These are phyloP conservation scores for Drosophila aldrichi DNA, from an alignment of 2,888 invertebrate species.

Conservation along the genomic window DNA sequence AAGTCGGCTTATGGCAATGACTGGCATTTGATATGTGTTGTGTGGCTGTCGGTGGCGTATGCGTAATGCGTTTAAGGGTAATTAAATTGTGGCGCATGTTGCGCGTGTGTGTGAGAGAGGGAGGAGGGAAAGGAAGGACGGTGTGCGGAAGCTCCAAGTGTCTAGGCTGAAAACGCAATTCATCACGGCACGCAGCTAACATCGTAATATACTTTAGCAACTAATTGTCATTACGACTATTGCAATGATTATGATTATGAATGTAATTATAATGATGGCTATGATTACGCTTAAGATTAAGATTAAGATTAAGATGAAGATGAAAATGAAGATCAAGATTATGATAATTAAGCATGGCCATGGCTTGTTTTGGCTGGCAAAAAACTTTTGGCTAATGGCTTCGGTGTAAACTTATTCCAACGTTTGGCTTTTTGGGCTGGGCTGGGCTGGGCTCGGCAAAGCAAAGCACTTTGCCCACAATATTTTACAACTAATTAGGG, in stretches of 20 bases:
- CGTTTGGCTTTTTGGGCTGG: constrained; percentile 5
- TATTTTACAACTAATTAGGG: constrained; percentile 52
- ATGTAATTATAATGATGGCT: neutral
- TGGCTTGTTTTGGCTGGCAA: neutral
- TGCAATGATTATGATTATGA: constrained; percentile 6
- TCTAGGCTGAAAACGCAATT: constrained; percentile 4
- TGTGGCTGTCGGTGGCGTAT: constrained; percentile 16
- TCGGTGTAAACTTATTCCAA: constrained; percentile 21
- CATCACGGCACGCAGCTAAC: constrained; percentile 16
- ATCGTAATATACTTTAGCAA: constrained; percentile 11
- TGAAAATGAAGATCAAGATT: constrained; percentile 8
- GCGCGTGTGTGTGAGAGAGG: neutral
- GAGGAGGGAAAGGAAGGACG: neutral
- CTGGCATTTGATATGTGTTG: neutral
- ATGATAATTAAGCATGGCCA: constrained; percentile 11
- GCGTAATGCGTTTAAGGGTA: constrained; percentile 17
- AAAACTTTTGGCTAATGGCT: constrained; percentile 32
- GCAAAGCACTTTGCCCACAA: constrained; percentile 36
- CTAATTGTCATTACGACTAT: constrained; percentile 10
- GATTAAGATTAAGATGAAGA: neutral
- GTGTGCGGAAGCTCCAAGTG: neutral
- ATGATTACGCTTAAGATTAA: constrained; percentile 2
- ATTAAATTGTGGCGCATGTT: constrained; percentile 6
- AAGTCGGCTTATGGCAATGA: neutral
- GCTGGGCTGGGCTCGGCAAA: constrained; percentile 4